phyloP scores from a whole-genome alignment of 2,113 vertebrate genomes.

The Melozone crissalis region DNA sequence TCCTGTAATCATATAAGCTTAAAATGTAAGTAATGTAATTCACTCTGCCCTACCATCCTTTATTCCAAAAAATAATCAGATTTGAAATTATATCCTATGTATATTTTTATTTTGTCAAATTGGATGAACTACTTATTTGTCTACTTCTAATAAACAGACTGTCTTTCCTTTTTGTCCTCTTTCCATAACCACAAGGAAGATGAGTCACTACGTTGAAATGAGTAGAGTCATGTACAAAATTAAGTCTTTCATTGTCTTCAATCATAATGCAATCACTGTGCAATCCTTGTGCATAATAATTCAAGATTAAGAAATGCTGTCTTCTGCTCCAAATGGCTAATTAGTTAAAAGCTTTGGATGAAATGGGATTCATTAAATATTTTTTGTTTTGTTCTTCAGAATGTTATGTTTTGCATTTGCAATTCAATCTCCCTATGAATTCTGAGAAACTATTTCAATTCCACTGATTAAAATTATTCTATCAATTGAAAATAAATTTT shows the following conservation, averaged over 20 bases:
- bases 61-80: neutral
- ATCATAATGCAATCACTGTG: neutral
- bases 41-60: fast-evolving
- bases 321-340: neutral
- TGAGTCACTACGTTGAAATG: neutral
- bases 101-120: neutral
- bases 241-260: neutral
- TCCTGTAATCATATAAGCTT: neutral
- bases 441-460: neutral
- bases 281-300: neutral
- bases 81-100: neutral
- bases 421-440: neutral
- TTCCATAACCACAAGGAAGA: neutral
- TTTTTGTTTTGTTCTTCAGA: neutral
- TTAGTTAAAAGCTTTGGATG: neutral
- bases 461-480: neutral
- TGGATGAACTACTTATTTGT: neutral
- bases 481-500: neutral
- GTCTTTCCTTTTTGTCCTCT: neutral
- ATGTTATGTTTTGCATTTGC: neutral
- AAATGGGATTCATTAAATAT: neutral
- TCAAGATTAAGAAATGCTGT: neutral
- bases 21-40: neutral
- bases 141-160: neutral
- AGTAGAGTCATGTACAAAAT: neutral